Base-by-base conservation (phyloP, 2,797 vertebrate species). In the Dipus sagitta region DNA sequence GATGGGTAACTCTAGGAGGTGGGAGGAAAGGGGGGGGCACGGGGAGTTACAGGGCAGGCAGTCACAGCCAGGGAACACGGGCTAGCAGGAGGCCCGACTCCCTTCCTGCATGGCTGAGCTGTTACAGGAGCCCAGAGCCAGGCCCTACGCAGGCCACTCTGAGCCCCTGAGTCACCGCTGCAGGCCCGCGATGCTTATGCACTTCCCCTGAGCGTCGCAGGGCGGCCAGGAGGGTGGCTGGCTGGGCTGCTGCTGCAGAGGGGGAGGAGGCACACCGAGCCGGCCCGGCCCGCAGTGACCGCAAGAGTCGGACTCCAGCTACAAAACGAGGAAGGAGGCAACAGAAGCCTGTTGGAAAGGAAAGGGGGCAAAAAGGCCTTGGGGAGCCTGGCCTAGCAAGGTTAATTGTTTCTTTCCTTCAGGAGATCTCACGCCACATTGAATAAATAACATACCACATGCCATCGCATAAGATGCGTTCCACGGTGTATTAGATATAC, bases 361-460 rank as follows among this genome's bases (percentile, higher is more conserved):
- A 32, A 71, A 58, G 12, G 15, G 17, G 21, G 34, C 21, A 67
- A 83, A 83, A 30, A 79, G 79, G 70, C 67, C 78, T 67, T 0
- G 18, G 62, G 34, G 62, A 88, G 71, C 52, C 38, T 72, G 76
- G 86, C 17, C 86, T 78, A 78, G 88, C 80, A 71, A 70, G 92
- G 93, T 62, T 90, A 88, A 87, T 10, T 0, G 11, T 30, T 88
- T 76, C 90, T 90, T 94, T 94, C 93, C 97, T 96, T 74, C 83
- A 72, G 82, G 97, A 86, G 94, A 93, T 95, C 95, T 96, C 95
- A 91, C 92, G 94, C 96, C 96, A 91, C 15, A 8, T 15, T 93
- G 93, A 95, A 94, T 96, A 97, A 96, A 93, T 92, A 97, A 96
- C 97, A 96, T 90, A 92, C 94, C 28, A 72, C 28, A 72, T 2